Percentiles rank a stretch among this genome's conserved stretches.
Evolutionary conservation across 2,113 vertebrate species (phyloP).

Genomic region (Amblyornis subalaris): DNA sequence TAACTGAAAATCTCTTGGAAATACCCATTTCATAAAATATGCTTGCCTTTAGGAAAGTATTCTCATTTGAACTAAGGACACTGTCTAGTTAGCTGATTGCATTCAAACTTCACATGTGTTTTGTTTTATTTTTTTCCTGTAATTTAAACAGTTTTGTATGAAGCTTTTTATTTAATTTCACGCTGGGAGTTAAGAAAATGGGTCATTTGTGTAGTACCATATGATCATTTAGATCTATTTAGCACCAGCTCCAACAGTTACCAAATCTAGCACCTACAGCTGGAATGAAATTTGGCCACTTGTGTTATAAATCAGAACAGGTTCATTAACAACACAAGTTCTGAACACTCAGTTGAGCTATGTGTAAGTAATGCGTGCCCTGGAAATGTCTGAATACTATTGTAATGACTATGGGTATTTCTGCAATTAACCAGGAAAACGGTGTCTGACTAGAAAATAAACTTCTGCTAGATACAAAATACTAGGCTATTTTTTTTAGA

Average conservation of each 20-base stretch:
- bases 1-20: not conserved
- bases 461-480: conserved; percentile 1
- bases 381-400: not conserved
- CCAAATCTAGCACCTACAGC: not conserved
- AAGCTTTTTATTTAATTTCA: not conserved
- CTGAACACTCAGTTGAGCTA: not conserved
- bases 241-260: not conserved
- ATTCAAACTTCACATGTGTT: not conserved
- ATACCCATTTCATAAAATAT: not conserved
- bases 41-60: not conserved
- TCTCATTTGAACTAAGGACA: not conserved
- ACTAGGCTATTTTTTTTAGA: not conserved
- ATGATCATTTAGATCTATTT: not conserved
- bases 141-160: not conserved
- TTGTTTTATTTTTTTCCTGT: not conserved
- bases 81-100: not conserved
- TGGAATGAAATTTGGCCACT: not conserved
- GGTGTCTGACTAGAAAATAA: not conserved
- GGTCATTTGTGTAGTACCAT: not conserved
- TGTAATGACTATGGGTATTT: not conserved
- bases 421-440: not conserved
- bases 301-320: not conserved
- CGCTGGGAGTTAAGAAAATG: not conserved
- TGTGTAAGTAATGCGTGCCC: not conserved
- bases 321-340: not conserved